Evolutionary conservation across 2,888 invertebrate species (phyloP).

Genomic region (Hedychridium roseum): DNA sequence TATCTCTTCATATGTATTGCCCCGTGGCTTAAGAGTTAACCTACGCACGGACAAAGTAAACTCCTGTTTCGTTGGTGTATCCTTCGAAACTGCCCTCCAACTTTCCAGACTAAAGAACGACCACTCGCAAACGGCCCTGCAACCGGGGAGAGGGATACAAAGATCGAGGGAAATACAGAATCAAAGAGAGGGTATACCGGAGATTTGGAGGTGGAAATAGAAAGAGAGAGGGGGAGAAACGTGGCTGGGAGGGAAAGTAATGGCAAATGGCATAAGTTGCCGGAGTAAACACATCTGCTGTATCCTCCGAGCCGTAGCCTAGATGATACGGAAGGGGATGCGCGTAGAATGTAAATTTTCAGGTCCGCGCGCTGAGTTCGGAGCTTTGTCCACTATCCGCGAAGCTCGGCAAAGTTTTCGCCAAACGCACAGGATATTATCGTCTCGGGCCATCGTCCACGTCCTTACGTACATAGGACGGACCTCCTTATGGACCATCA

Average conservation of each 20-base stretch:
- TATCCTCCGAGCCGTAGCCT: conserved; percentile 22
- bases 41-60: too few relatives aligned
- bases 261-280: conserved; percentile 36
- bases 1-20: too few relatives aligned
- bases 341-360: conserved; percentile 26
- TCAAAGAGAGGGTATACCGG: too few relatives aligned
- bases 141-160: neutral
- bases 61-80: conserved; percentile 27
- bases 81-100: conserved; percentile 34
- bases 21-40: too few relatives aligned
- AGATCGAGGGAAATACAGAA: too few relatives aligned
- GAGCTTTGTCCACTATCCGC: conserved; percentile 32
- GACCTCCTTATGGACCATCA: too few relatives aligned
- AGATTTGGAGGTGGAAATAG: too few relatives aligned
- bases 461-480: too few relatives aligned
- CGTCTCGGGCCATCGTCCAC: too few relatives aligned
- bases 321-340: conserved; percentile 15
- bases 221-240: too few relatives aligned
- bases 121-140: conserved; percentile 14
- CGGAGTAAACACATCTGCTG: conserved; percentile 31
- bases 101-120: conserved; percentile 39
- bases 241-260: conserved; percentile 13
- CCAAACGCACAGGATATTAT: too few relatives aligned
- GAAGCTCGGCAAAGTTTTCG: too few relatives aligned
- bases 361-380: conserved; percentile 24